Conservation (phyloP, 1,140 invertebrate species). For the Danaus plexippus region DNA sequence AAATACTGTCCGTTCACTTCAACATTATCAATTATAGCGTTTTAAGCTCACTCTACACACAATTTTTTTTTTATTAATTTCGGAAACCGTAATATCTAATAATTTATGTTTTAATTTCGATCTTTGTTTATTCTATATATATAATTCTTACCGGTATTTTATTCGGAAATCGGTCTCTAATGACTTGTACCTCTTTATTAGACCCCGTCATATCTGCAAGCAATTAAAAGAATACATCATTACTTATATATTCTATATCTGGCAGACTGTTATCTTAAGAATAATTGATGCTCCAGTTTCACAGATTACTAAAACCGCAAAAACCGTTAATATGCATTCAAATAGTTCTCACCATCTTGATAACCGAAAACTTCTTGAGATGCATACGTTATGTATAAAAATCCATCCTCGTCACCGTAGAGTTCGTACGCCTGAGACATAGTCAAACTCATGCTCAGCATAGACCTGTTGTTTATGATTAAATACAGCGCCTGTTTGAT, state of each 20-base stretch:
- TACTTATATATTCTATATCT: conserved; percentile 9
- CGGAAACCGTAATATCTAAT: too few relatives aligned
- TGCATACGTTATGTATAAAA: conserved; percentile 89
- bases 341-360: conserved; percentile 45
- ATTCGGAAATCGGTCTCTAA: conserved; percentile 72
- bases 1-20: too few relatives aligned
- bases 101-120: too few relatives aligned
- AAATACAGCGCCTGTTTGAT: conserved; percentile 80
- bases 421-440: conserved; percentile 84
- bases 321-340: background rate
- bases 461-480: conserved; percentile 85
- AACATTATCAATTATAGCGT: too few relatives aligned
- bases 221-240: conserved; percentile 12
- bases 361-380: conserved; percentile 90
- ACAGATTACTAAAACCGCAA: background rate
- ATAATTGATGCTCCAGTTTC: too few relatives aligned
- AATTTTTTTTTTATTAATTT: too few relatives aligned
- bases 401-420: conserved; percentile 84
- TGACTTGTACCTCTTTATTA: conserved; percentile 69
- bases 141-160: conserved; percentile 71
- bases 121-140: background rate
- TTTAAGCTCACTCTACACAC: too few relatives aligned
- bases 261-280: background rate
- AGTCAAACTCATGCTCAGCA: conserved; percentile 84
- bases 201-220: conserved; percentile 59